phyloP scores from a whole-genome alignment of 2,113 vertebrate genomes.

The Strigops habroptila region DNA sequence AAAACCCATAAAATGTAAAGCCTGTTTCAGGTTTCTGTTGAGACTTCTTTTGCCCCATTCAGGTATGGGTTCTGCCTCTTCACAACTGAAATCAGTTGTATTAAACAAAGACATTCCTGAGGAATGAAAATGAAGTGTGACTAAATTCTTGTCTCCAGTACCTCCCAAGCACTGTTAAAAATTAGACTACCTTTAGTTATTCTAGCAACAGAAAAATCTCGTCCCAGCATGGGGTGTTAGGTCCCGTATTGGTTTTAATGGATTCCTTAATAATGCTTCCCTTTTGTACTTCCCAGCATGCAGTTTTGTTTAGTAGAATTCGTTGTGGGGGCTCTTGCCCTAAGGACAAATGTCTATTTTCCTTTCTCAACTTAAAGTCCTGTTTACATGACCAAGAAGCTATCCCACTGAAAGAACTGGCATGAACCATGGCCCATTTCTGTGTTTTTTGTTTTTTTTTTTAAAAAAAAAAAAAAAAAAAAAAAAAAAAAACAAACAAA shows the following conservation, averaged over 20 bases:
- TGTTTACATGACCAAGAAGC: neutral
- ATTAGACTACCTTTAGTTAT: constrained; percentile 48
- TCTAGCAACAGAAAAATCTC: constrained; percentile 17
- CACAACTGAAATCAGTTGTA: constrained; percentile 26
- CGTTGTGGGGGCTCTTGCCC: neutral
- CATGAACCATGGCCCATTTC: neutral
- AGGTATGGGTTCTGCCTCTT: constrained; percentile 35
- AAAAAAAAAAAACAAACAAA: constrained; percentile 24
- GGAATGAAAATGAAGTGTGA: constrained; percentile 64
- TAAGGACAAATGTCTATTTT: neutral
- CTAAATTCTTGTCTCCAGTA: constrained; percentile 71
- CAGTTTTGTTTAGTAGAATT: neutral
- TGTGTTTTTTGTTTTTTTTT: neutral
- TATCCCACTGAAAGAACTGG: neutral
- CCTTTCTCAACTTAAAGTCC: neutral
- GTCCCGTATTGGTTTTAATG: constrained; percentile 35
- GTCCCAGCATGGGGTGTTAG: constrained; percentile 53
- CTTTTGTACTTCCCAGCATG: constrained; percentile 64
- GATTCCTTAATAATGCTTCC: constrained; percentile 48
- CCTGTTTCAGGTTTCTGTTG: constrained; percentile 55
- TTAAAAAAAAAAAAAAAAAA: neutral
- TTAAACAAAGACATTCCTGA: constrained; percentile 71
- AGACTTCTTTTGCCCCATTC: constrained; percentile 58
- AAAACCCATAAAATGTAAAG: constrained; percentile 40
- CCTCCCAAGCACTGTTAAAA: constrained; percentile 68